Base-by-base conservation (phyloP, 2,888 invertebrate genomes). In the Sphaeridia pumilis region DNA sequence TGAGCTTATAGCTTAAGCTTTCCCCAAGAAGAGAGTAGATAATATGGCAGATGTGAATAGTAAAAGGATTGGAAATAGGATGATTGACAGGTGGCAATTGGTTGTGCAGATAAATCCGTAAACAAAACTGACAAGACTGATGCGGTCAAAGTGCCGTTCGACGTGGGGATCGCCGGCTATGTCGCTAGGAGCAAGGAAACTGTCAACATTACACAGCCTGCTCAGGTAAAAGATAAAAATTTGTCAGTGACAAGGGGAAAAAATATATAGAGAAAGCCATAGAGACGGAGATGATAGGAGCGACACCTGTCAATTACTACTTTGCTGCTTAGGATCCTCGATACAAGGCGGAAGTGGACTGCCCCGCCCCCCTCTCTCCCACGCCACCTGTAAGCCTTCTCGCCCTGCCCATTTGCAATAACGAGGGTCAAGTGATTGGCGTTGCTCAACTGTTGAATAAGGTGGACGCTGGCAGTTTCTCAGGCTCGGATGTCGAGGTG, bases 401-500 rank as follows among this genome's bases (percentile, higher is more conserved):
- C 28, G 92, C 89, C 67, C 87, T 93, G 84, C 93, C 94, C 25
- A 93, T 94, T 65, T 87, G 88, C 70, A 93, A 93, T 74, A 89
- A 89, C 71, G 92, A 93, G 68, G 93, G 89, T 0, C 90, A 94
- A 66, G 89, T 95, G 14, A 92, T 97, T 54, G 97, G 95, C 2
- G 95, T 97, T 3, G 95, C 94, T 22, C 93, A 95, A 76, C 92
- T 97, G 68, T 95, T 97, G 69, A 97, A 97, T 74, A 95, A 95
- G 75, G 35, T 36, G 17, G 31, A 26, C 31, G 87, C 87, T 56
- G 84, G 87, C 70, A 58, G 58, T 34, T 97, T 97, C 70, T 87
- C 88, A 2, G 76, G 81, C 4, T 81, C 83, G 60, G 97, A 97
- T 71, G 89, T 94, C 58, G 87, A 92, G 75, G 87, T 94, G n/a